Conservation (phyloP, 2,888 invertebrate genomes). For the Thymelicus acteon region DNA sequence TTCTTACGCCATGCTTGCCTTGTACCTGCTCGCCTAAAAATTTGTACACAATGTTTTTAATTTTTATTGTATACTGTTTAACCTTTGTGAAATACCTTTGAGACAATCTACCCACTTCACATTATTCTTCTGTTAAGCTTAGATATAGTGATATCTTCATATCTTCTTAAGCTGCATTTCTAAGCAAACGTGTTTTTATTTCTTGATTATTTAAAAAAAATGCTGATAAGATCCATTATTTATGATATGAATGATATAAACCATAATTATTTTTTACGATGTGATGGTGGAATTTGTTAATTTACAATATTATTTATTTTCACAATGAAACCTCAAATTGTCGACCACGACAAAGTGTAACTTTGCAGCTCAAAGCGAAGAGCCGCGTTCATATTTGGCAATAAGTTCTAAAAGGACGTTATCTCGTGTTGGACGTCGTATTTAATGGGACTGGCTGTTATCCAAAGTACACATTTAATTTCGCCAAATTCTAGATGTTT, state of each 20-base stretch:
- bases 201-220: no score
- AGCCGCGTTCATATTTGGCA: constrained; percentile 52
- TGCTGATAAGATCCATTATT: no score
- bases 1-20: constrained; percentile 56
- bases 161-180: no score
- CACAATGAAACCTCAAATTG: background rate
- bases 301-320: background rate
- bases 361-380: constrained; percentile 7
- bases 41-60: constrained; percentile 16
- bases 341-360: background rate
- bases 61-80: background rate
- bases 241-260: no score
- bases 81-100: background rate
- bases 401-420: constrained; percentile 60
- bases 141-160: no score
- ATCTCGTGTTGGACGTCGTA: constrained; percentile 58
- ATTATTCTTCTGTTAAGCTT: no score
- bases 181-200: no score
- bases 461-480: constrained; percentile 65
- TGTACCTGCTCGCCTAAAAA: constrained; percentile 50
- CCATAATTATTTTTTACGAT: background rate
- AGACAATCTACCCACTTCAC: no score
- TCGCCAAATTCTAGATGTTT: constrained; percentile 51
- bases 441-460: constrained; percentile 57
- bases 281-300: background rate